phyloP scores from a whole-genome alignment of 2,113 vertebrate genomes.

The Pseudopodoces humilis region DNA sequence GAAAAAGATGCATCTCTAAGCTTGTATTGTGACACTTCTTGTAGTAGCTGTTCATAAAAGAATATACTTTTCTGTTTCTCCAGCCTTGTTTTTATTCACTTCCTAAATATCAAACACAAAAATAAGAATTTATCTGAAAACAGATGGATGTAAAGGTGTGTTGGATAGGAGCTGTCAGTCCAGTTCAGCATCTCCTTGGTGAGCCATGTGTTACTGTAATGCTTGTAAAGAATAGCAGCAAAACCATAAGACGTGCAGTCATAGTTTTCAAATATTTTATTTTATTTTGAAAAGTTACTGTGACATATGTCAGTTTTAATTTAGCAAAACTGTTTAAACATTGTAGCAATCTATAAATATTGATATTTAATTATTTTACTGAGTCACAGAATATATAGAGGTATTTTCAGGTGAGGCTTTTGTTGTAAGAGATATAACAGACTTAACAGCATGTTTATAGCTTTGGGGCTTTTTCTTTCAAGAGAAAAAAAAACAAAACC shows the following conservation, averaged over 20 bases:
- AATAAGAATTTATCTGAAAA: constrained; percentile 1
- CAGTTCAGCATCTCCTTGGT: background rate
- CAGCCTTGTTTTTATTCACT: background rate
- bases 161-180: background rate
- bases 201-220: background rate
- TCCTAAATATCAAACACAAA: background rate
- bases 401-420: background rate
- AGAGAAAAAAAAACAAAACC: background rate
- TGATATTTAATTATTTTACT: background rate
- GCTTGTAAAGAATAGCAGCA: background rate
- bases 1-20: background rate
- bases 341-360: background rate
- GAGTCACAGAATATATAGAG: background rate
- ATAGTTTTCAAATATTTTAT: constrained; percentile 28
- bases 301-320: background rate
- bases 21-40: background rate
- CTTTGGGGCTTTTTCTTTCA: background rate
- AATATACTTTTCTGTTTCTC: background rate
- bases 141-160: constrained; percentile 18
- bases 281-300: background rate
- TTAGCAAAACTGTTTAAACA: background rate
- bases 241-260: background rate
- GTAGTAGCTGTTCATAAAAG: background rate
- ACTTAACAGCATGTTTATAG: background rate
- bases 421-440: background rate